Evolutionary conservation across 2,797 vertebrate genomes (phyloP).

Genomic region (Enteromius thamalakanensis): DNA sequence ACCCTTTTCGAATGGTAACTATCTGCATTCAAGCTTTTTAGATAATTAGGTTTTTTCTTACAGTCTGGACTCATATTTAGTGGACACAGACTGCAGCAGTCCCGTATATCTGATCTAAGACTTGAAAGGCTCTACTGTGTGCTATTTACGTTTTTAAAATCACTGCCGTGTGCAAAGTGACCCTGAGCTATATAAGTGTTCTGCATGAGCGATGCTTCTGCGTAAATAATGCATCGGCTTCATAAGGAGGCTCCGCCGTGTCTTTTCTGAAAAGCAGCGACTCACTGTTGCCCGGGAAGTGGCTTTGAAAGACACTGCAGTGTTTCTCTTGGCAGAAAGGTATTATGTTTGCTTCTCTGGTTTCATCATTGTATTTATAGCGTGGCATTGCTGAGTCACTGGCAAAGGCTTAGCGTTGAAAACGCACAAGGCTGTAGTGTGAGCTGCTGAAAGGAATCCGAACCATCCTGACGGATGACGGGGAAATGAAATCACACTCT

Average conservation of each 20-base stretch:
- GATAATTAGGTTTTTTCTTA: not conserved
- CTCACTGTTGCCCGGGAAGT: slow-evolving; percentile 9
- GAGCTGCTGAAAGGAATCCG: slow-evolving; percentile 15
- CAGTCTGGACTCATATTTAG: not conserved
- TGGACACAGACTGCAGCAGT: not conserved
- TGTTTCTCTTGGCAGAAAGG: slow-evolving; percentile 14
- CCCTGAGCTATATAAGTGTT: not conserved
- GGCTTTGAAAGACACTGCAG: slow-evolving; percentile 1
- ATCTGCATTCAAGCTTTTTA: not conserved
- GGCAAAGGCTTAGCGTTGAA: slow-evolving; percentile 1
- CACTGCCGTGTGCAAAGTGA: slow-evolving; percentile 13
- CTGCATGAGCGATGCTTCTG: not conserved
- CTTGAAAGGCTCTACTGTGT: not conserved
- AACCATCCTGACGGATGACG: not conserved
- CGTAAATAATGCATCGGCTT: slow-evolving; percentile 44
- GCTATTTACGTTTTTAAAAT: slow-evolving; percentile 17
- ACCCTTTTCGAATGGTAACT: not conserved
- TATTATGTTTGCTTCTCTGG: slow-evolving; percentile 46
- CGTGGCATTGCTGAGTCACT: slow-evolving; percentile 28
- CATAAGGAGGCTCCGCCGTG: not conserved
- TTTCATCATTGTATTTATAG: slow-evolving; percentile 47
- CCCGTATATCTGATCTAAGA: not conserved
- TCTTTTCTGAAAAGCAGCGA: not conserved
- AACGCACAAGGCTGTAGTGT: not conserved
- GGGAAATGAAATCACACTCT: slow-evolving; percentile 6